A percentile compares a stretch with the other conserved stretches of the same genome.
These are phyloP conservation scores for Volucella inflata DNA, from an alignment of 2,888 invertebrate species.

Conservation along the genomic window DNA sequence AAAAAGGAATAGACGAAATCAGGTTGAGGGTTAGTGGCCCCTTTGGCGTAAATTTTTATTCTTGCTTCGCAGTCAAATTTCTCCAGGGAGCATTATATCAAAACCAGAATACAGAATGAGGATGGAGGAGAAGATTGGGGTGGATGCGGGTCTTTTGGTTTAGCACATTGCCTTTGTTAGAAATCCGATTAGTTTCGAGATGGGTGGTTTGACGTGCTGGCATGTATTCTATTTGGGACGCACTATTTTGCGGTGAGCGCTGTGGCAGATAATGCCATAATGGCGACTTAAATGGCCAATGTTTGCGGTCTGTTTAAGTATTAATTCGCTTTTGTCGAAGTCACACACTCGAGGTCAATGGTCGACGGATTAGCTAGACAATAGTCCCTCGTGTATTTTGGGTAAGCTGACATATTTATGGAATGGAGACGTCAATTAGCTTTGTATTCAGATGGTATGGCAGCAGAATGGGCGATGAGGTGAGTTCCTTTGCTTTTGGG, in stretches of 20 bases:
- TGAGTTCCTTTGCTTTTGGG: background rate
- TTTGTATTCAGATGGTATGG: slow-evolving; percentile 8
- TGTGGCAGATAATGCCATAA: slow-evolving; percentile 46
- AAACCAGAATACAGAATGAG: background rate
- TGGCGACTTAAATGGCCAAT: slow-evolving; percentile 37
- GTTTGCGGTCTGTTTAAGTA: slow-evolving; percentile 41
- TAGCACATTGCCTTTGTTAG: slow-evolving; percentile 29
- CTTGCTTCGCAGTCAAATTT: slow-evolving; percentile 59
- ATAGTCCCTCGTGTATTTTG: slow-evolving; percentile 26
- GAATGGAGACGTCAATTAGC: slow-evolving; percentile 43
- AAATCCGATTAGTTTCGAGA: slow-evolving; percentile 41
- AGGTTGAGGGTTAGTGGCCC: slow-evolving; percentile 36
- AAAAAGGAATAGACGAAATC: slow-evolving; percentile 11
- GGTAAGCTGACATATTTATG: slow-evolving; percentile 31
- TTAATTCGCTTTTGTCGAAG: slow-evolving; percentile 37
- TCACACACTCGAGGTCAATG: slow-evolving; percentile 22
- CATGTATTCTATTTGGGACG: background rate
- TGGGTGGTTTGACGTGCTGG: background rate
- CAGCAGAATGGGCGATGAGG: background rate
- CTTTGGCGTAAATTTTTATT: slow-evolving; percentile 58
- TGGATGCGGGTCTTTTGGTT: slow-evolving; percentile 33
- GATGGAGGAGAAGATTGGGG: background rate
- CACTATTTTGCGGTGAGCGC: slow-evolving; percentile 6
- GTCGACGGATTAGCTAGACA: background rate
- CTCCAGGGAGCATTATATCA: slow-evolving; percentile 60